A percentile compares a stretch with the other conserved stretches of the same genome.
These are phyloP conservation scores for Camponotus fellah DNA, from an alignment of 2,888 invertebrate species.

Conservation along the genomic window DNA sequence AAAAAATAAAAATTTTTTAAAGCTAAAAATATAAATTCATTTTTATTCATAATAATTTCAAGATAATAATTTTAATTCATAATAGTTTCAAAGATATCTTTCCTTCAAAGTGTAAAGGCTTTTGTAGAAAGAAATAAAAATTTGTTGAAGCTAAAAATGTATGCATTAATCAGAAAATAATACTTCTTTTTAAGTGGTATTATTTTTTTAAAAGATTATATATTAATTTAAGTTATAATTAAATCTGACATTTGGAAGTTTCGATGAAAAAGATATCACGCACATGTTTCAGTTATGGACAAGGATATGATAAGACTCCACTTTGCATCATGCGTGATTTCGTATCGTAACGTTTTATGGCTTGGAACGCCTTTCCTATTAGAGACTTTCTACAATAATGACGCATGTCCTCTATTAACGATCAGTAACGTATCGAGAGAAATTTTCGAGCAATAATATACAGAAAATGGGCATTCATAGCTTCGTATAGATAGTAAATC, in stretches of 20 bases:
- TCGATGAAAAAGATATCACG: neutral
- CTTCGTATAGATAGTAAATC: neutral
- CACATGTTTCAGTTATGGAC: neutral
- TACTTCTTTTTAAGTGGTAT: neutral
- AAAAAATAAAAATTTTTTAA: neutral
- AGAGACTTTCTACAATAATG: conserved; percentile 71
- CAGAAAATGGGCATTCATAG: neutral
- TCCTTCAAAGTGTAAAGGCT: neutral
- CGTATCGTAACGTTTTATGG: conserved; percentile 38
- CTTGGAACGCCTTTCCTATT: conserved; percentile 65
- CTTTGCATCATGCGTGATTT: conserved; percentile 45
- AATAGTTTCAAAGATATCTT: neutral
- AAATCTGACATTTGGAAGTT: conserved; percentile 9
- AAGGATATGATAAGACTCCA: conserved; percentile 32
- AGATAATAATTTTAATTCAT: too few species aligned
- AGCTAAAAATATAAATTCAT: conserved; percentile 2
- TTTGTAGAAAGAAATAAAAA: conserved; percentile 6
- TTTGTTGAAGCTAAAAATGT: neutral
- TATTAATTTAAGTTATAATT: neutral
- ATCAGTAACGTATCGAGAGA: conserved; percentile 23
- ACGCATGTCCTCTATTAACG: conserved; percentile 49
- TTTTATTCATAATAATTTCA: neutral
- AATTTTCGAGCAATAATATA: conserved; percentile 12
- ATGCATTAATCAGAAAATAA: neutral
- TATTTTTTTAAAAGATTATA: neutral